Percentiles rank a stretch among this genome's conserved stretches.
Evolutionary conservation across 2,888 invertebrate genomes (phyloP).

Genomic region (Temnothorax rugatulus): DNA sequence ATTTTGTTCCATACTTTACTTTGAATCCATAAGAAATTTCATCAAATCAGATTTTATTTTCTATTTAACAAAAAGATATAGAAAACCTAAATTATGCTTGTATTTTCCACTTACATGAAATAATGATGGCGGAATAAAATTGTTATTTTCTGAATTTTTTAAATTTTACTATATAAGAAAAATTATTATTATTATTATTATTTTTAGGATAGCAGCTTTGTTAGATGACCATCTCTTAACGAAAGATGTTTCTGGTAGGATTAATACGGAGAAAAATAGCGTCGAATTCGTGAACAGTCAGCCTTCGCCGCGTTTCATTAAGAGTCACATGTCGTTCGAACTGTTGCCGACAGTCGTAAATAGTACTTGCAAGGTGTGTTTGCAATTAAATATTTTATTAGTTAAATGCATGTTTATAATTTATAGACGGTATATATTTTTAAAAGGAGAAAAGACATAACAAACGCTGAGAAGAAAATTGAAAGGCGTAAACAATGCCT

Average conservation of each 20-base stretch:
- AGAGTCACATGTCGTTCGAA: constrained; percentile 92
- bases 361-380: constrained; percentile 77
- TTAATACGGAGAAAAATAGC: not conserved
- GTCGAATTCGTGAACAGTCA: not conserved
- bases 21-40: no score
- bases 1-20: no score
- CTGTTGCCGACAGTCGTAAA: constrained; percentile 87
- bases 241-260: not conserved
- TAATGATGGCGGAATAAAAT: not conserved
- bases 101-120: no score
- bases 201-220: not conserved
- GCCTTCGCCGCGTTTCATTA: constrained; percentile 86
- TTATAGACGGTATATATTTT: no score
- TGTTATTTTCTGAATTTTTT: not conserved
- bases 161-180: not conserved
- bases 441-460: no score
- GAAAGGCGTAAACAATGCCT: not conserved
- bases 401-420: not conserved
- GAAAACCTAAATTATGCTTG: no score
- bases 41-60: no score
- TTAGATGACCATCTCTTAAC: not conserved
- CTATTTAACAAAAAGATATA: no score
- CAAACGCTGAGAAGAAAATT: no score
- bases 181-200: not conserved
- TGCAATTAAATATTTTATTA: not conserved